Evolutionary conservation across 1,140 invertebrate genomes (phyloP).

Genomic region (Penaeus indicus): DNA sequence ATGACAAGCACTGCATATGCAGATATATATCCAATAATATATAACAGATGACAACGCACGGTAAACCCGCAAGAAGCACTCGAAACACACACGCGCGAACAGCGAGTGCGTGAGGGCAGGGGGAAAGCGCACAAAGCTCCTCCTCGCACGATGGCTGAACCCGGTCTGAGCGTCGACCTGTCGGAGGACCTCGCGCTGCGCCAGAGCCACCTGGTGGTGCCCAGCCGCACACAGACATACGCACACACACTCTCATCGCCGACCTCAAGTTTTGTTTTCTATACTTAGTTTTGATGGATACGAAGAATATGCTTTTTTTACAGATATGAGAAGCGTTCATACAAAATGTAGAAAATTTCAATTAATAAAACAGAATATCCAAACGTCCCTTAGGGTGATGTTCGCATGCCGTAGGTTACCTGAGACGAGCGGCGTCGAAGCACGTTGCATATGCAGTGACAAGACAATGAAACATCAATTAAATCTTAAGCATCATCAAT

Average conservation of each 20-base stretch:
- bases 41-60: conserved; percentile 20
- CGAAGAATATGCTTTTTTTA: not conserved
- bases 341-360: too few relatives aligned
- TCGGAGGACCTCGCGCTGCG: conserved; percentile 30
- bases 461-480: too few relatives aligned
- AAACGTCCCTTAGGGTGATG: too few relatives aligned
- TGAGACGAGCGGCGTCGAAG: too few relatives aligned
- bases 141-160: conserved; percentile 17
- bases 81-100: not conserved
- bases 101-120: not conserved
- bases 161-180: conserved; percentile 43
- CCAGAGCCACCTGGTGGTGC: conserved; percentile 38
- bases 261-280: not conserved
- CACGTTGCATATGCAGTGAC: too few relatives aligned
- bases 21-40: conserved; percentile 2
- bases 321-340: not conserved
- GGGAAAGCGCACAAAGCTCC: not conserved
- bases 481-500: too few relatives aligned
- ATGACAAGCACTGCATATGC: not conserved
- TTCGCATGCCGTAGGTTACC: too few relatives aligned
- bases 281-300: not conserved
- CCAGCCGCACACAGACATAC: conserved; percentile 19
- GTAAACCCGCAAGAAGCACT: not conserved
- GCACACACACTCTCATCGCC: not conserved
- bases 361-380: too few relatives aligned